phyloP scores from a whole-genome alignment of 2,797 vertebrate genomes.

The Danio choprae region DNA sequence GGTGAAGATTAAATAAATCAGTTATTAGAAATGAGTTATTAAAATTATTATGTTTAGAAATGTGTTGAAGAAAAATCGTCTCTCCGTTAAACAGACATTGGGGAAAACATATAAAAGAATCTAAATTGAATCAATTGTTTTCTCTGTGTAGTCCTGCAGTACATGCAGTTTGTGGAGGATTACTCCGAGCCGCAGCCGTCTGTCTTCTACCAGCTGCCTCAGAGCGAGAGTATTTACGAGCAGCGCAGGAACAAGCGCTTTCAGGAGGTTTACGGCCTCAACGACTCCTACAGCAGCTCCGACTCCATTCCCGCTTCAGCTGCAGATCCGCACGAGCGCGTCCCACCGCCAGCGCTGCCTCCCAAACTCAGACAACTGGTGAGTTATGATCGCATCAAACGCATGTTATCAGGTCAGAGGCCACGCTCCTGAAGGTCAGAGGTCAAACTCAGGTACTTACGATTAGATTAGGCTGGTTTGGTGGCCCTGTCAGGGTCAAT shows the following conservation, averaged over 20 bases:
- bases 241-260: conserved; percentile 91
- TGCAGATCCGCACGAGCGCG: conserved; percentile 76
- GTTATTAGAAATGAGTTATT: too few species aligned
- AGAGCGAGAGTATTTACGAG: conserved; percentile 97
- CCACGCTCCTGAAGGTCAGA: not conserved
- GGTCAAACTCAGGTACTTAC: conserved; percentile 30
- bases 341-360: conserved; percentile 90
- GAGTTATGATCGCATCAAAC: conserved; percentile 64
- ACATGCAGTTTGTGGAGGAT: conserved; percentile 99
- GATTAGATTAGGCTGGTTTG: not conserved
- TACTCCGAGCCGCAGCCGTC: conserved; percentile 98
- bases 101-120: too few species aligned
- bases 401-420: not conserved
- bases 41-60: too few species aligned
- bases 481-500: conserved; percentile 11
- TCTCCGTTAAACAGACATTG: too few species aligned
- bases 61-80: too few species aligned
- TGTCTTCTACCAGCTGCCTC: conserved; percentile 97
- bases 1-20: too few species aligned
- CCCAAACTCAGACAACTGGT: conserved; percentile 98
- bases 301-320: conserved; percentile 69
- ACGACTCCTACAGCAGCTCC: conserved; percentile 86
- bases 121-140: not conserved
- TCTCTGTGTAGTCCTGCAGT: conserved; percentile 85
- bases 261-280: conserved; percentile 94